Evolutionary conservation across 2,113 vertebrate species (phyloP), one percentile per base, ranked within the genome.

Genomic region (Corythaeola cristata): DNA sequence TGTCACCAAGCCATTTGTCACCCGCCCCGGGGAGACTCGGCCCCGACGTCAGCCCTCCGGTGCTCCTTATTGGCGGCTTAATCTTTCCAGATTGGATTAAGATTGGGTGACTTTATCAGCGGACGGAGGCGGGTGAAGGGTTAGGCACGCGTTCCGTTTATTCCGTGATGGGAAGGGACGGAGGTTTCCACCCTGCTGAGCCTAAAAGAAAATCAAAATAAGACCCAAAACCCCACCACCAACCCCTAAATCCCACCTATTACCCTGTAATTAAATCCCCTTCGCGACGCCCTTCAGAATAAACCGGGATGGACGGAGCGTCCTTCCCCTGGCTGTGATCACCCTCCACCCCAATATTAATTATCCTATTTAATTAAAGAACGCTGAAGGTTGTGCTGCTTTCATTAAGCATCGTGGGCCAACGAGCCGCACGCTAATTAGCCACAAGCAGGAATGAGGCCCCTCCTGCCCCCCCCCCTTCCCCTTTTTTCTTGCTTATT

Each of bases 1-100:
- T 98, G 98, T 98, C 98, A 98, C 96, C 85, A 93, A 97, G 96
- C 95, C 98, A 94, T 98, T 98, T 97, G 97, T 98, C 98, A 98
- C 95, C 92, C 18, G 88, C 95, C 96, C 88, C 69, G 39, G 93
- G 96, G 96, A 97, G 86, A 93, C 93, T 87, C 63, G 59, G 69
- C 37, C 59, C 37, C 59, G 89, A 24, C 91, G 53, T 64, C 72
- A 50, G 79, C 90, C 96, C 95, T 52, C 75, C 71, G 73, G 94
- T 90, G 97, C 97, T 98, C 97, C 96, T 95, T 94, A 96, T 96
- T 95, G 97, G 97, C 22, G 95, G 63, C 95, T 69, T 93, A 95
- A 97, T 97, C 98, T 97, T 96, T 97, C 95, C 96, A 95, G 97
- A 97, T 98, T 92, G 95, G 97, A 97, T 97, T 97, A 97, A 97